Evolutionary conservation across 2,888 invertebrate species (phyloP).

Genomic region (Pollenia griseotomentosa): DNA sequence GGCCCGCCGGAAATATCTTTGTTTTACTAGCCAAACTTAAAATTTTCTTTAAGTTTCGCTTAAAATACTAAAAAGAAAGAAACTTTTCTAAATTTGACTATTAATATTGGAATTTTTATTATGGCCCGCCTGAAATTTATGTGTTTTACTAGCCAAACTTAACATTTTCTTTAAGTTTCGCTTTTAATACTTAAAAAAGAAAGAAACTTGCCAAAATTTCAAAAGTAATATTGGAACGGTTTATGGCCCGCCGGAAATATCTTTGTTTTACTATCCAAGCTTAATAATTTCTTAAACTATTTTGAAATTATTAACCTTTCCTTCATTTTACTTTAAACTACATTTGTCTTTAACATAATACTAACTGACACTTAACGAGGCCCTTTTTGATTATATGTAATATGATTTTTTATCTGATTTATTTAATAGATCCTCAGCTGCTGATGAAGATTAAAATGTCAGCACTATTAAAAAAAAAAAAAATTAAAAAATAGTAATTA

Average conservation of each 20-base stretch:
- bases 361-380: constrained; percentile 34
- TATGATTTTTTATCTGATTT: constrained; percentile 59
- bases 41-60: no score
- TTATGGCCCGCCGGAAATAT: no score
- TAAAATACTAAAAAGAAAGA: background rate
- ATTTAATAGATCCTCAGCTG: constrained; percentile 49
- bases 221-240: no score
- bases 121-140: constrained; percentile 6
- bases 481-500: constrained; percentile 23
- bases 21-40: no score
- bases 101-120: background rate
- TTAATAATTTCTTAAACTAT: background rate
- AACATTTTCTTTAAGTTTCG: no score
- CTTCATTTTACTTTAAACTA: background rate
- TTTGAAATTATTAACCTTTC: constrained; percentile 3
- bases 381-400: constrained; percentile 3
- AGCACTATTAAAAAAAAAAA: constrained; percentile 15
- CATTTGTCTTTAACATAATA: background rate
- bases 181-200: no score
- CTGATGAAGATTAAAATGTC: constrained; percentile 62
- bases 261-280: no score
- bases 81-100: no score
- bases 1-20: no score
- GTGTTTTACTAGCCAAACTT: background rate
- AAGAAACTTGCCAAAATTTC: no score